Base-by-base conservation (phyloP, 2,888 invertebrate genomes). In the Nowickia ferox region DNA sequence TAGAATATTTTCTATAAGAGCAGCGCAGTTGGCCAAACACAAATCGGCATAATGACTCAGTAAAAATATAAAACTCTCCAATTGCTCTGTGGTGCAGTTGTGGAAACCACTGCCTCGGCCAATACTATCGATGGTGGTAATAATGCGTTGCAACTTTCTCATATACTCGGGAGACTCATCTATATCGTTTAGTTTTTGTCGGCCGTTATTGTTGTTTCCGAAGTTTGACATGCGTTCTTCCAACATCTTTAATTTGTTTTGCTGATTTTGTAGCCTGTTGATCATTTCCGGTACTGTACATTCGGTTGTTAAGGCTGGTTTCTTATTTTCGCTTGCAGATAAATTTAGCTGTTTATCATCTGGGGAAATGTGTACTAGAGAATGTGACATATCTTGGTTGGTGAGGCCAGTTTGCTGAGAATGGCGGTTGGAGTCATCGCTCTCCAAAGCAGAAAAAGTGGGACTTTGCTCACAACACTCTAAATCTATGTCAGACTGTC, bases 31-130 rank as follows among this genome's bases (percentile, higher is more conserved):
- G 75, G 88, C 88, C 74, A 92, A 69, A 71, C 92, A 92, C 0
- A 89, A 86, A 80, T 92, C 90, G n/a, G 91, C 91, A 81, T 92
- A 91, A 11, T 90, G 89, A 9, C 89, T 88, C 3, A 92, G 82
- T 57, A 90, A 90, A 61, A 89, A 90, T 88, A 92, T 88, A 22
- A 90, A 92, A 61, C 89, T 89, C 84, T 92, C 91, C 55, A 92
- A 88, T 77, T 92, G 90, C 30, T 89, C 88, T 79, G 88, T 84
- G 42, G 89, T 87, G 74, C 91, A 92, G 15, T 88, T 80, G 1
- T 88, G 87, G 71, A 92, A 92, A n/a, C 90, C 92, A 11, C 77
- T 87, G 22, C 85, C 87, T 6, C 87, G 88, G 2, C 89, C 91
- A 13, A 92, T 88, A 22, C 89, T 88, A 1, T 91, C 89, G 57